Base-by-base conservation (phyloP, 2,888 invertebrate genomes). In the Andricus quercusramuli region DNA sequence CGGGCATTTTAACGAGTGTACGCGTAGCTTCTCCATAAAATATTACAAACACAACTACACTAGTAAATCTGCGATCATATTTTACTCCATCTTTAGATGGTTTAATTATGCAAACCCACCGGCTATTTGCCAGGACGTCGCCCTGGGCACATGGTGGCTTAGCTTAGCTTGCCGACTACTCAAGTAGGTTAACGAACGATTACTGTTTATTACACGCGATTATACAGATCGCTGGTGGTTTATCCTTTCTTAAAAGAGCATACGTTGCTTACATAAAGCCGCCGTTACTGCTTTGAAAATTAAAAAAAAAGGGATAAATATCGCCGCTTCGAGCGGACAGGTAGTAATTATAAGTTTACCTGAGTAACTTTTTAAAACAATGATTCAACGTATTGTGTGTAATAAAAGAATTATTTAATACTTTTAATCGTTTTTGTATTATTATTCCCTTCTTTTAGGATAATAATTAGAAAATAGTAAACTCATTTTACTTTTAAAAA, bases 141-240 rank as follows among this genome's bases (percentile, higher is more conserved):
- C 67, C 29, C 66, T 65, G 78, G 22, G 32, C 77, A 76, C 79
- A 77, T 51, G 77, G 76, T 41, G 66, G 74, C n/a, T 56, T 56
- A 56, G 56, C 79, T 66, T 32, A 56, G 66, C 56, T 78, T 29
- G 66, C 29, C 74, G 51, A 51, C 68, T 64, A 65, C 32, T 65
- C 64, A 78, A 79, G 78, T 81, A 81, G 78, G 79, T 81, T 79
- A 81, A 81, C 79, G 70, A 81, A 79, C 78, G 81, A 81, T 81
- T 70, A 64, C 70, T 62, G 67, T 79, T 81, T 79, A 81, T 81
- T 51, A 64, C 47, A 56, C 20, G 41, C 51, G 77, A 81, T 81
- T 79, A 81, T 79, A 76, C 74, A 66, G 74, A 62, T 65, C 32
- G 65, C 41, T 77, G 79, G 67, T n/a, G 68, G 44, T 59, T 77